A percentile compares a stretch with the other conserved stretches of the same genome.
Conservation (phyloP, 2,797 vertebrate species). For the Melanotaenia nigrans region DNA sequence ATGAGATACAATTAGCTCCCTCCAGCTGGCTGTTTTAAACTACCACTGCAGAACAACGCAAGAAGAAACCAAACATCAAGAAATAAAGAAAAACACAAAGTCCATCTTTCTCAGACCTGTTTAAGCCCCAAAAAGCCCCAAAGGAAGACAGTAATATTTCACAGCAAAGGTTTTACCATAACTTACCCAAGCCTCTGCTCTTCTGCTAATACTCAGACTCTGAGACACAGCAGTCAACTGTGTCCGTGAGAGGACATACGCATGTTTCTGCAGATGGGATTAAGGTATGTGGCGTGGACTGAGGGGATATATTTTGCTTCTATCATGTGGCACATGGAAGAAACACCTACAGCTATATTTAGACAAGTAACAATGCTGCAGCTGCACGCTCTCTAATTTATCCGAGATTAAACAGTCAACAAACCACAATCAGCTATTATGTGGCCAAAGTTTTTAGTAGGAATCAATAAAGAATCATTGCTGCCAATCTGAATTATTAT, state of each 20-base stretch:
- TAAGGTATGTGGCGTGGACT: conserved; percentile 40
- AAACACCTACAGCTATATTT: conserved; percentile 40
- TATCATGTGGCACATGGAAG: conserved; percentile 34
- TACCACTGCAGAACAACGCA: not conserved
- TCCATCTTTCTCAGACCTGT: not conserved
- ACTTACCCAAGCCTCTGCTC: conserved; percentile 43
- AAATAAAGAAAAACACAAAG: not conserved
- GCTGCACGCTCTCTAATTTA: conserved; percentile 6
- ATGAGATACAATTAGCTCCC: not conserved
- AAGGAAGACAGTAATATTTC: not conserved
- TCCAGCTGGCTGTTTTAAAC: not conserved
- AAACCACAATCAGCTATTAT: not conserved
- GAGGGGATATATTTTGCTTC: conserved; percentile 44
- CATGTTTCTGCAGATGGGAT: conserved; percentile 55
- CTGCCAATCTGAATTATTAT: not conserved
- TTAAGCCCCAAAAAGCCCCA: no score
- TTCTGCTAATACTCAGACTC: conserved; percentile 22
- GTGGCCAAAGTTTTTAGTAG: not conserved
- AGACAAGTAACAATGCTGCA: conserved; percentile 22
- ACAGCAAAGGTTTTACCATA: not conserved
- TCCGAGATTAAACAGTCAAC: not conserved
- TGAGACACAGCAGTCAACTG: conserved; percentile 27
- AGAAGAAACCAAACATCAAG: not conserved
- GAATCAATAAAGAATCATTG: not conserved
- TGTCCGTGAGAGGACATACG: conserved; percentile 47